Conservation (phyloP, 2,797 vertebrate genomes). For the Hirundo rustica region DNA sequence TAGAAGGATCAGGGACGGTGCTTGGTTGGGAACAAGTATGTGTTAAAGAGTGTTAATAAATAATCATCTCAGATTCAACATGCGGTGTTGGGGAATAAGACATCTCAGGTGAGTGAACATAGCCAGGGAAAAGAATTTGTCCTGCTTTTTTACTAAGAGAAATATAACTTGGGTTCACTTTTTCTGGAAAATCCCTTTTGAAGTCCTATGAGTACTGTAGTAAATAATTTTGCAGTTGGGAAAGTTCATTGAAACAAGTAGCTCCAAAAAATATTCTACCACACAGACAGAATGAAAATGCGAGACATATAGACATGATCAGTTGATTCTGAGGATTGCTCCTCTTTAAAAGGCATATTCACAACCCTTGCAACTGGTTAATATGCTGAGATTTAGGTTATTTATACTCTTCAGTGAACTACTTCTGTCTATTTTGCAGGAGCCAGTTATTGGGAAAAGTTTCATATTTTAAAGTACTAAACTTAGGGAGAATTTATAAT, state of each 20-base stretch:
- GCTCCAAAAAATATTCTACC: not conserved
- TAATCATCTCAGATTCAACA: not conserved
- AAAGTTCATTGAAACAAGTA: not conserved
- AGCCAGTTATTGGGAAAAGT: not conserved
- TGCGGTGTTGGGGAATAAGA: accelerated
- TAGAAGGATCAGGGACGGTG: not conserved
- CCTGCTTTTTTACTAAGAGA: not conserved
- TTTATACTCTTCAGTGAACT: not conserved
- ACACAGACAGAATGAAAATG: not conserved
- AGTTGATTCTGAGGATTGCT: not conserved
- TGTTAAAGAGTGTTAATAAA: not conserved
- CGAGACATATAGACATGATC: not conserved
- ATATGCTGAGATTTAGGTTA: not conserved
- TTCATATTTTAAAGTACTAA: not conserved
- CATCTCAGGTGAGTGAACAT: not conserved
- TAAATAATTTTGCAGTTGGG: not conserved
- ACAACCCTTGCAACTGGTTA: not conserved
- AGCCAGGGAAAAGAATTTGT: not conserved
- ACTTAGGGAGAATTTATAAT: not conserved
- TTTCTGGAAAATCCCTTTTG: not conserved
- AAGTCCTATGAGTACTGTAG: not conserved
- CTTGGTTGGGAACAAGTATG: not conserved
- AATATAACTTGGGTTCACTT: not conserved
- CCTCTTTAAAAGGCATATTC: not conserved
- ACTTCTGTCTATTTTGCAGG: not conserved